phyloP scores from a whole-genome alignment of 2,888 invertebrate species.

The Polydrusus cervinus region DNA sequence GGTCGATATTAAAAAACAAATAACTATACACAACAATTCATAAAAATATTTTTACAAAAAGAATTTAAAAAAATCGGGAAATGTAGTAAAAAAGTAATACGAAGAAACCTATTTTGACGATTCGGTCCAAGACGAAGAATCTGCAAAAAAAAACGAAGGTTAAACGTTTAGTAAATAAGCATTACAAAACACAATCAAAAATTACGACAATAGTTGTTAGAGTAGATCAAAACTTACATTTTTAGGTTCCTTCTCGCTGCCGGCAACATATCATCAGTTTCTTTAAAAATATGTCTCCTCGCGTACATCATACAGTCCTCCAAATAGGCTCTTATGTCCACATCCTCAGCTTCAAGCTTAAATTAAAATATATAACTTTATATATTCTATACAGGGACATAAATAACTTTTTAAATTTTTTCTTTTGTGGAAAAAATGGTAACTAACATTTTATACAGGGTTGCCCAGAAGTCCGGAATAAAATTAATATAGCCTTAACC shows the following conservation, averaged over 20 bases:
- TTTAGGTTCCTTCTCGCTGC: slow-evolving; percentile 86
- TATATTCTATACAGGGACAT: too few species aligned
- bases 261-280: slow-evolving; percentile 85
- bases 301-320: slow-evolving; percentile 87
- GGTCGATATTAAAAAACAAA: too few species aligned
- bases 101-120: slow-evolving; percentile 81
- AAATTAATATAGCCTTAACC: too few species aligned
- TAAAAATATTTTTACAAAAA: too few species aligned
- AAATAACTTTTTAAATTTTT: too few species aligned
- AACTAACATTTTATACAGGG: too few species aligned
- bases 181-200: too few species aligned
- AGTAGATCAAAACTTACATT: slow-evolving; percentile 75
- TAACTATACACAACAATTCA: too few species aligned
- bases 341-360: slow-evolving; percentile 77
- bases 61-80: slow-evolving; percentile 46
- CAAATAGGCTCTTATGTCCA: slow-evolving; percentile 87
- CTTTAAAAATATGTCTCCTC: slow-evolving; percentile 86
- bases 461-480: too few species aligned
- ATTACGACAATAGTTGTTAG: too few species aligned
- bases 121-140: slow-evolving; percentile 89
- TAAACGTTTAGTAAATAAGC: background rate
- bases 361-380: background rate
- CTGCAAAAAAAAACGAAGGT: slow-evolving; percentile 74
- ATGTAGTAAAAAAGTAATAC: slow-evolving; percentile 77
- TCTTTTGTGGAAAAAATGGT: too few species aligned